Percentiles rank a stretch among this genome's conserved stretches.
Conservation (phyloP, 2,888 invertebrate genomes). For the Coecobrya sp. region DNA sequence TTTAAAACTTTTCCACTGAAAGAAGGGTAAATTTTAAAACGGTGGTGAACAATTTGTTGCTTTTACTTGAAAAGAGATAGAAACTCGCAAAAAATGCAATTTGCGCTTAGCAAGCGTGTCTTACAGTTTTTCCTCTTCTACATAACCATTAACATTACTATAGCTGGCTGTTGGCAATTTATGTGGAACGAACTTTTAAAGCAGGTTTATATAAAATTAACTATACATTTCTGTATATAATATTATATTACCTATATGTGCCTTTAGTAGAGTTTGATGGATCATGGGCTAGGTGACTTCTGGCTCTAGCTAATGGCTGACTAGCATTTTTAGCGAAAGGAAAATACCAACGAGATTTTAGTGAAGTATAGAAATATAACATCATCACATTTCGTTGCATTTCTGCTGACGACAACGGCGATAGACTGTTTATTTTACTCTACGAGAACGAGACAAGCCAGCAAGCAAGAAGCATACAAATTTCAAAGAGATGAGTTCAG, state of each 20-base stretch:
- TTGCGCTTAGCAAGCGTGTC: conserved; percentile 76
- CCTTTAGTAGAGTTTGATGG: conserved; percentile 67
- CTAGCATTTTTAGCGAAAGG: conserved; percentile 17
- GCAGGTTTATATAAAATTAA: not conserved
- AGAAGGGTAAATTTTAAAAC: conserved; percentile 2
- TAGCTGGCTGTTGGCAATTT: conserved; percentile 69
- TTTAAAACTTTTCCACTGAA: conserved; percentile 1
- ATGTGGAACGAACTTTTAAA: conserved; percentile 70
- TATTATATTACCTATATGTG: not conserved
- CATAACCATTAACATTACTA: not conserved
- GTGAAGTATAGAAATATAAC: not conserved
- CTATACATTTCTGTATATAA: not conserved
- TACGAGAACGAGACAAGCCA: not conserved
- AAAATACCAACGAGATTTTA: conserved; percentile 44
- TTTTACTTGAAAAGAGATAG: not conserved
- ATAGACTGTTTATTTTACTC: conserved; percentile 21
- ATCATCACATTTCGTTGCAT: conserved; percentile 13
- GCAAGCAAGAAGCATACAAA: not conserved
- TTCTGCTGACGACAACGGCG: not conserved
- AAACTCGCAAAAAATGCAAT: conserved; percentile 39
- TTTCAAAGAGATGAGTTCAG: conserved; percentile 19
- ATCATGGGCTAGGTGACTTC: conserved; percentile 81
- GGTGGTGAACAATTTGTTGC: not conserved
- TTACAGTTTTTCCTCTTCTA: not conserved
- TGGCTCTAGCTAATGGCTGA: conserved; percentile 50